phyloP scores from a whole-genome alignment of 2,888 invertebrate species.

The Drosophila falleni region DNA sequence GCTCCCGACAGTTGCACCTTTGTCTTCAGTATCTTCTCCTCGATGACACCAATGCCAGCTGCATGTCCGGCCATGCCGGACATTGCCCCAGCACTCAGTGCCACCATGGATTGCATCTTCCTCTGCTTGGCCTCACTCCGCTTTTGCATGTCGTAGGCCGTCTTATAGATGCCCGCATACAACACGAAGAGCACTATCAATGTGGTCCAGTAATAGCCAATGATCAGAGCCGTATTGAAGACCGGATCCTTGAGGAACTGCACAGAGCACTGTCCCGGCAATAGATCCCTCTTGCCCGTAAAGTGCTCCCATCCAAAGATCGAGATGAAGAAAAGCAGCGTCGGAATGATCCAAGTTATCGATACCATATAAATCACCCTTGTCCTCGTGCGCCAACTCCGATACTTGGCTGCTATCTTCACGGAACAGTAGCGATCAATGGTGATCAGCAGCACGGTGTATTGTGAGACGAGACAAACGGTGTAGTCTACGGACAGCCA shows the following conservation, averaged over 20 bases:
- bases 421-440: conserved; percentile 99
- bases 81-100: conserved; percentile 95
- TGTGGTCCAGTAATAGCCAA: conserved; percentile 99
- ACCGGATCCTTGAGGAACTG: conserved; percentile 99
- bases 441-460: conserved; percentile 99
- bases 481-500: conserved; percentile 99
- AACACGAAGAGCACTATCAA: conserved; percentile 97
- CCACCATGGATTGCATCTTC: conserved; percentile 98
- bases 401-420: conserved; percentile 98
- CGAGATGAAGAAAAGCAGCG: conserved; percentile 97
- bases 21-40: conserved; percentile 85
- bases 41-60: conserved; percentile 93
- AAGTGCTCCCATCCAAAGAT: conserved; percentile 99
- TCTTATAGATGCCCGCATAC: conserved; percentile 98
- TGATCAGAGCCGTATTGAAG: conserved; percentile 98
- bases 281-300: conserved; percentile 94
- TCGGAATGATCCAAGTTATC: conserved; percentile 98
- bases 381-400: conserved; percentile 98
- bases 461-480: conserved; percentile 99
- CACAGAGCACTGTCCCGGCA: conserved; percentile 96
- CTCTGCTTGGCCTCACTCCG: conserved; percentile 98
- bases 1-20: conserved; percentile 73
- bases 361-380: conserved; percentile 98
- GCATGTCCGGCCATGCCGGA: conserved; percentile 95
- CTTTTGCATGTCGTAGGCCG: conserved; percentile 98